Percentiles rank a stretch among this genome's conserved stretches.
These are phyloP conservation scores for Drosophila paranaensis DNA, from an alignment of 2,888 invertebrate species.

Conservation along the genomic window DNA sequence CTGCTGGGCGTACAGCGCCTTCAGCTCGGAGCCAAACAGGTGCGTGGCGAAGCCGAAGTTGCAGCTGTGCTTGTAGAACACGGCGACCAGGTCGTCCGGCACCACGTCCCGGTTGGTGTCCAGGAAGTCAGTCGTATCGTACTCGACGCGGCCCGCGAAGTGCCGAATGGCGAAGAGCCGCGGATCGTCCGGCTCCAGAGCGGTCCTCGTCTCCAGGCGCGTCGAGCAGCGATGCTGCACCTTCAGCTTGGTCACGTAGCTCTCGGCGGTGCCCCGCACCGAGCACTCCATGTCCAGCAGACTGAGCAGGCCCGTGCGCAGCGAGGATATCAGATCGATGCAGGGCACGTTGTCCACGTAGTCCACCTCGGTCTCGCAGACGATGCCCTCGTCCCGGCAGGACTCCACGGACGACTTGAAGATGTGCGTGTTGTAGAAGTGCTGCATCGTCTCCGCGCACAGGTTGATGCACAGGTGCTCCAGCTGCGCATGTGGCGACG, in stretches of 20 bases:
- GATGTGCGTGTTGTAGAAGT: conserved; percentile 98
- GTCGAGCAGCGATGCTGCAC: conserved; percentile 93
- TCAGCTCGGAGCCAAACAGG: conserved; percentile 96
- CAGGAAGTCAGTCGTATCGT: conserved; percentile 95
- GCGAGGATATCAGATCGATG: conserved; percentile 96
- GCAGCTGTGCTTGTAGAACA: conserved; percentile 96
- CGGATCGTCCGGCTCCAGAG: conserved; percentile 91
- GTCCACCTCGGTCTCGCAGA: conserved; percentile 95
- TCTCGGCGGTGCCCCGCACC: conserved; percentile 91
- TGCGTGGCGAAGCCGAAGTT: conserved; percentile 99
- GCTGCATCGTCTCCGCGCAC: conserved; percentile 98
- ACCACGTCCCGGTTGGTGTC: conserved; percentile 96
- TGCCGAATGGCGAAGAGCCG: conserved; percentile 95
- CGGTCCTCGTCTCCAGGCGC: conserved; percentile 89
- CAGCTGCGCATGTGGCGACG: conserved; percentile 92
- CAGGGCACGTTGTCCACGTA: conserved; percentile 97
- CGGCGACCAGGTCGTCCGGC: conserved; percentile 95
- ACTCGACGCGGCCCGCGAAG: conserved; percentile 93
- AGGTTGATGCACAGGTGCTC: conserved; percentile 98
- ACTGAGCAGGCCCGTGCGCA: conserved; percentile 95
- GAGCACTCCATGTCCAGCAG: conserved; percentile 97
- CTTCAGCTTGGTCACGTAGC: conserved; percentile 92
- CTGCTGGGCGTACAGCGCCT: conserved; percentile 91
- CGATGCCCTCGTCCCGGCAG: conserved; percentile 96
- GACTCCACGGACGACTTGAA: conserved; percentile 97